Evolutionary conservation across 2,113 vertebrate species (phyloP).

Genomic region (Semnornis frantzii): DNA sequence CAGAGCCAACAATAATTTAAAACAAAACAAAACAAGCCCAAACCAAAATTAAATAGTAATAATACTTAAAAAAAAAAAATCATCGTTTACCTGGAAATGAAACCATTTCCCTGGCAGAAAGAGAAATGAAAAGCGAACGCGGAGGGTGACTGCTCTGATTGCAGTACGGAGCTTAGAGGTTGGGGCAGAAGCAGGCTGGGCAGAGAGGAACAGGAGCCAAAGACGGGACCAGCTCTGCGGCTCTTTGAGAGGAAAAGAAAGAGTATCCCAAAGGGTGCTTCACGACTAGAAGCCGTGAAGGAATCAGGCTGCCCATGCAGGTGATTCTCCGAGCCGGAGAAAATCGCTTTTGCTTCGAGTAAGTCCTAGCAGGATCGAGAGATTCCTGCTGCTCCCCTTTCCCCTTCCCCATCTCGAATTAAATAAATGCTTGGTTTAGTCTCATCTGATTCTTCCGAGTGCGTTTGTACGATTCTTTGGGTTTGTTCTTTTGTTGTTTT

Average conservation of each 20-base stretch:
- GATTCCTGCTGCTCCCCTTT: background rate
- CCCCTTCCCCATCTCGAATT: accelerated
- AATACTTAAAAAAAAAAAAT: background rate
- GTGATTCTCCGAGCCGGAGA: background rate
- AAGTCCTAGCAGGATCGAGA: background rate
- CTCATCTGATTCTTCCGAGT: background rate
- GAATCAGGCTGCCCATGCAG: background rate
- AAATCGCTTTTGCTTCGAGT: background rate
- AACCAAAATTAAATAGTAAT: too few relatives aligned
- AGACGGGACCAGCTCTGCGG: background rate
- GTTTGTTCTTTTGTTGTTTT: background rate
- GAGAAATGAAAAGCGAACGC: background rate
- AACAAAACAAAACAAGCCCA: too few relatives aligned
- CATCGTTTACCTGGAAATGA: background rate
- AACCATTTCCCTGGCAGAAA: background rate
- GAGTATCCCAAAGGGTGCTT: background rate
- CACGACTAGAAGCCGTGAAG: background rate
- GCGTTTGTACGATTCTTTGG: background rate
- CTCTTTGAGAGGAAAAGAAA: background rate
- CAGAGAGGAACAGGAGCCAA: background rate
- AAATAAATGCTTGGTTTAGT: accelerated
- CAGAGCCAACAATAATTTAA: too few relatives aligned
- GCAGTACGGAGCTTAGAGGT: accelerated
- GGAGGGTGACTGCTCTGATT: background rate
- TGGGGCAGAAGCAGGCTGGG: background rate